phyloP scores from a whole-genome alignment of 2,797 vertebrate genomes.

The Mareca penelope region DNA sequence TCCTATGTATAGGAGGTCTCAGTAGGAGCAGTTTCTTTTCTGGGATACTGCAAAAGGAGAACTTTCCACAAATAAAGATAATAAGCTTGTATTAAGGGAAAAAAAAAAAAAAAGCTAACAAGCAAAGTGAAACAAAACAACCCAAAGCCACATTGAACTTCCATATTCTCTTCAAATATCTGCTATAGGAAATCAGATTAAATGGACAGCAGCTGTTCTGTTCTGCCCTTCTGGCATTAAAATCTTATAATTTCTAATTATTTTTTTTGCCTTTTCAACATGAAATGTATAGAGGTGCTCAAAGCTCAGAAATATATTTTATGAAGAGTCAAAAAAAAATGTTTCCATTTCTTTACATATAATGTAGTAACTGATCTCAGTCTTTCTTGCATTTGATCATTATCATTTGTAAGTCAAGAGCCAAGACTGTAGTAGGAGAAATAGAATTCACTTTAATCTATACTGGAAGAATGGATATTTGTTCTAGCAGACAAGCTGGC shows the following conservation, averaged over 20 bases:
- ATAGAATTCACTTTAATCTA: slow-evolving; percentile 10
- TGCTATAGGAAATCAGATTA: not conserved
- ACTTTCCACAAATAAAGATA: not conserved
- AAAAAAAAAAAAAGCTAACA: not conserved
- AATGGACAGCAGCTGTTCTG: not conserved
- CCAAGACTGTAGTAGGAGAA: slow-evolving; percentile 8
- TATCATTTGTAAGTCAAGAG: not conserved
- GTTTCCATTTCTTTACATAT: not conserved
- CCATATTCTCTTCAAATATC: not conserved
- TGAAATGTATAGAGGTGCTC: not conserved
- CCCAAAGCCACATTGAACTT: not conserved
- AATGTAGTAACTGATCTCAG: not conserved
- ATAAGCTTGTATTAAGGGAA: not conserved
- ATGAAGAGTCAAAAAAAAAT: not conserved
- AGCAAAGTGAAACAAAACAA: not conserved
- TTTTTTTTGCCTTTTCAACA: not conserved
- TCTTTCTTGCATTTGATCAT: slow-evolving; percentile 14
- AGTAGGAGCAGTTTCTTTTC: not conserved
- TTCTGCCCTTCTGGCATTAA: not conserved
- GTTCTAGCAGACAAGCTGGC: not conserved
- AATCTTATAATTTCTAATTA: not conserved
- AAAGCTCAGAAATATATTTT: not conserved
- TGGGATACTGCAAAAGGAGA: not conserved
- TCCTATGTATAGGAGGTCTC: not conserved
- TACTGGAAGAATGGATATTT: slow-evolving; percentile 27